A percentile compares a stretch with the other conserved stretches of the same genome.
phyloP scores from a whole-genome alignment of 2,113 vertebrate species.

The Pogonocichla stellata region DNA sequence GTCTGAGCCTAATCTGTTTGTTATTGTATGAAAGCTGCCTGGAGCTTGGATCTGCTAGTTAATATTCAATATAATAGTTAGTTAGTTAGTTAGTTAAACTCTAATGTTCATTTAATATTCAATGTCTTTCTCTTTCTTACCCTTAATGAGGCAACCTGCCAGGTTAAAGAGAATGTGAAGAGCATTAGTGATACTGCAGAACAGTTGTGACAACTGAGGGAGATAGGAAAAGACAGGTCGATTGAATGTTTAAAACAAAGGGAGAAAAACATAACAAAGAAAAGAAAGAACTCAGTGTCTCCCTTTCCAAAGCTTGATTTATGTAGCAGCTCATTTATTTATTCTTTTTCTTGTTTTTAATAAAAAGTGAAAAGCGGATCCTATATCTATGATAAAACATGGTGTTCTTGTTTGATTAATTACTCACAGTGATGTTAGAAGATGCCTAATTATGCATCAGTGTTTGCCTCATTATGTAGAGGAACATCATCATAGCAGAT shows the following conservation, averaged over 20 bases:
- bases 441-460: conserved; percentile 69
- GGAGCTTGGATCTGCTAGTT: not conserved
- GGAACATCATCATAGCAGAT: conserved; percentile 55
- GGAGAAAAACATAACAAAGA: conserved; percentile 20
- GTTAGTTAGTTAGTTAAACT: not conserved
- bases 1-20: not conserved
- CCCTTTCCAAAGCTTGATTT: conserved; percentile 31
- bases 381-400: not conserved
- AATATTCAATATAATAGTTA: not conserved
- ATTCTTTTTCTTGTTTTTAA: conserved; percentile 17
- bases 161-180: not conserved
- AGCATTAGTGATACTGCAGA: not conserved
- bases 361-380: conserved; percentile 40
- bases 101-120: not conserved
- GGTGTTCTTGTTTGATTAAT: conserved; percentile 68
- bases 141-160: conserved; percentile 8
- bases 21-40: not conserved
- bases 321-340: conserved; percentile 18
- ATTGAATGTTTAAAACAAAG: conserved; percentile 27
- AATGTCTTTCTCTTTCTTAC: not conserved
- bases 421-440: conserved; percentile 40
- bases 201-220: conserved; percentile 25
- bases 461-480: conserved; percentile 61
- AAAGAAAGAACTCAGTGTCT: not conserved
- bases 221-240: not conserved